Percentiles rank a stretch among this genome's conserved stretches.
Conservation (phyloP, 2,113 vertebrate species). For the Leucosticte australis region DNA sequence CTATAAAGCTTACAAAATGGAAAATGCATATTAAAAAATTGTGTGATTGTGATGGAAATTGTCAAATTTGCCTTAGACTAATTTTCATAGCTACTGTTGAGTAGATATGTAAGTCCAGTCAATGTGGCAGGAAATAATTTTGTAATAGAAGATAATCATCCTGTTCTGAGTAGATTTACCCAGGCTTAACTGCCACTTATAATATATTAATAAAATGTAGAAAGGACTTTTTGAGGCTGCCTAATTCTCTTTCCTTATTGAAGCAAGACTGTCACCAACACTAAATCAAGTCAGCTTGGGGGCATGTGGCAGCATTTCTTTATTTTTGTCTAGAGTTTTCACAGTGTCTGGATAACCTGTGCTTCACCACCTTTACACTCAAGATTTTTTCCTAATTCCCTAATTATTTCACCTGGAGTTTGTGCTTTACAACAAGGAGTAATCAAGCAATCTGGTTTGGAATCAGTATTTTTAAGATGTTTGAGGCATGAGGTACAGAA, state of each 20-base stretch:
- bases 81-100: background rate
- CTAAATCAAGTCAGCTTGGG: background rate
- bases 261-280: background rate
- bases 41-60: background rate
- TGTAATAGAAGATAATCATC: background rate
- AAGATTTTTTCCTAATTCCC: background rate
- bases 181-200: background rate
- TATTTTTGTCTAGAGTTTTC: background rate
- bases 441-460: background rate
- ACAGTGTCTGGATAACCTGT: background rate
- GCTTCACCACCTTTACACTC: background rate
- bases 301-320: rapidly evolving
- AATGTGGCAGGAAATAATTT: background rate
- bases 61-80: background rate
- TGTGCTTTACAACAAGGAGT: background rate
- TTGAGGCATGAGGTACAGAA: background rate
- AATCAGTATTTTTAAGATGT: background rate
- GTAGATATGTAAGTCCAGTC: background rate
- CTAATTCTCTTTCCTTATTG: background rate
- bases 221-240: background rate
- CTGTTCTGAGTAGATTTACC: background rate
- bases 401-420: background rate
- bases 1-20: background rate
- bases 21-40: background rate
- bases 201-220: background rate